Percentiles rank a stretch among this genome's conserved stretches.
These are phyloP conservation scores for Caracal caracal DNA, from an alignment of 2,113 vertebrate genomes.

Conservation along the genomic window DNA sequence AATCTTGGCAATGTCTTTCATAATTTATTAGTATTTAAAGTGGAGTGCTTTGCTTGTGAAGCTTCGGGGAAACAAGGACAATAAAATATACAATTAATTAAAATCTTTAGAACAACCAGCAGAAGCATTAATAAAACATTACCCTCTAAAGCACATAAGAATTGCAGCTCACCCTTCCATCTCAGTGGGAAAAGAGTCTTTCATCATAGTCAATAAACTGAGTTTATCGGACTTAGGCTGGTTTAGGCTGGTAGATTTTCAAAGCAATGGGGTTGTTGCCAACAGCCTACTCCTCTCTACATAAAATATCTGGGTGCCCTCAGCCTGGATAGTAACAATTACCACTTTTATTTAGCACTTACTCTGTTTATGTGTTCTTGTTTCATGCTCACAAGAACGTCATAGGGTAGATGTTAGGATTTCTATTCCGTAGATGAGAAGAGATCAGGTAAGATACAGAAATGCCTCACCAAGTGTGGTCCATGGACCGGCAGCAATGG, in stretches of 20 bases:
- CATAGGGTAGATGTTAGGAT: neutral
- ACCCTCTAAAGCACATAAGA: slow-evolving; percentile 5
- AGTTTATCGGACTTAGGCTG: slow-evolving; percentile 42
- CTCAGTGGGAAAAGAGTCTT: slow-evolving; percentile 55
- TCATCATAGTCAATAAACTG: slow-evolving; percentile 52
- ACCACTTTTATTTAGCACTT: slow-evolving; percentile 16
- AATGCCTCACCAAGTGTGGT: neutral
- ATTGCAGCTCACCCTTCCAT: slow-evolving; percentile 27
- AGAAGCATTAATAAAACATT: slow-evolving; percentile 70
- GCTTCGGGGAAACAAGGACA: slow-evolving; percentile 46
- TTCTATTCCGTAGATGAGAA: neutral
- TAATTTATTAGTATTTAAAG: slow-evolving; percentile 61
- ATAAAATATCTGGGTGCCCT: slow-evolving; percentile 2
- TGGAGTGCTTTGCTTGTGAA: slow-evolving; percentile 60
- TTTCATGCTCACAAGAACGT: slow-evolving; percentile 6
- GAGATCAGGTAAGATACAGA: neutral
- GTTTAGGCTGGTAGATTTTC: neutral
- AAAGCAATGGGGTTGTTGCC: slow-evolving; percentile 33
- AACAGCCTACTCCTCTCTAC: neutral
- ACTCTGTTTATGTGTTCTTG: neutral
- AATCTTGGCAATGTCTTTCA: slow-evolving; percentile 28
- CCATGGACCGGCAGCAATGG: neutral
- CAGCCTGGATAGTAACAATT: slow-evolving; percentile 20
- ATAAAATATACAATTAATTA: slow-evolving; percentile 72
- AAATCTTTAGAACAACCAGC: slow-evolving; percentile 55